Evolutionary conservation across 2,888 invertebrate species (phyloP), one percentile per base, ranked within the genome.

Genomic region (Stenichneumon culpator): DNA sequence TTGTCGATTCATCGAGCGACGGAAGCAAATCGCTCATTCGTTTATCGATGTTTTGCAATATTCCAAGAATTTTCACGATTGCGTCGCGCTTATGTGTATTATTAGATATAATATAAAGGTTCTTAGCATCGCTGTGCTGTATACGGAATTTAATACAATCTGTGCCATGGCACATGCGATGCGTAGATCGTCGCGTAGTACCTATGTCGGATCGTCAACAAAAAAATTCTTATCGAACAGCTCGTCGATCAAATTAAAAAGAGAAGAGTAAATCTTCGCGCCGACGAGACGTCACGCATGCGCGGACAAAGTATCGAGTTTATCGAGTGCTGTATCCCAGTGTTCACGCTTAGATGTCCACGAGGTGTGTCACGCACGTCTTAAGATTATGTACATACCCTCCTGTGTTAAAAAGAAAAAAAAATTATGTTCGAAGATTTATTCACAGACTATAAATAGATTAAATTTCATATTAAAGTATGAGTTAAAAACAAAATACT

Each of bases 341-440:
- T 85, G 82, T 82, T 79, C 74, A 82, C 79, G 82, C 81, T 54
- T 65, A 74, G 74, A 63, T 85, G 74, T 75, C 75, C 79, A 79
- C 82, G 79, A 85, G 82, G 75, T 79, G 79, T 67, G 79, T 75
- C 70, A 69, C n/a, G 57, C 54, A 54, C 80, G 65, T 78, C 69
- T 81, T 73, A 14, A 44, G 14, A 44, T 44, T 44, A 3, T 14
- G 44, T 44, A 3, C 44, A 14, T 44, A 3, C 14, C 14, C 14
- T 0, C 14, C 44, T 3, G 44, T 2, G 14, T 44, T 2, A 44
- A 44, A 44, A 11, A 39, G 11, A 39, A 39, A 7, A 14, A 36
- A 36, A 36, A 36, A 9, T 9, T 36, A 0, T 32, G 32, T 0
- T 32, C 32, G 0, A 32, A 32, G 32, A 32, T 32, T 32, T 32